A percentile compares a stretch with the other conserved stretches of the same genome.
phyloP scores from a whole-genome alignment of 2,113 vertebrate genomes.

The Myotis davidii region DNA sequence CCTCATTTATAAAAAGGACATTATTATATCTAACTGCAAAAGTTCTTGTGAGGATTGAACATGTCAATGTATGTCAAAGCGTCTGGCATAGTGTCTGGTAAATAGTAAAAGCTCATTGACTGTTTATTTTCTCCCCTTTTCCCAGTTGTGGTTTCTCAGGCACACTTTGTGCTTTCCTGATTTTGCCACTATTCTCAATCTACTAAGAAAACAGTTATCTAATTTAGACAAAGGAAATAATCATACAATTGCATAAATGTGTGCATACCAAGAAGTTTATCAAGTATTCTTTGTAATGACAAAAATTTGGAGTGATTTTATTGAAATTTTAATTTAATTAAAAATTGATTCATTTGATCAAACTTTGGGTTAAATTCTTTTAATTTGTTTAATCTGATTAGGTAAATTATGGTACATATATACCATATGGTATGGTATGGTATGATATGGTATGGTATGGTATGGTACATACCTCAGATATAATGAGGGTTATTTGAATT shows the following conservation, averaged over 20 bases:
- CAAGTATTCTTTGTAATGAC: background rate
- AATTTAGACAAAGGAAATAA: conserved; percentile 18
- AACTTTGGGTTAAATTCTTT: background rate
- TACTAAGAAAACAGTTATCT: background rate
- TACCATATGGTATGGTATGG: background rate
- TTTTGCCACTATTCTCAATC: background rate
- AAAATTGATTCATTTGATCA: background rate
- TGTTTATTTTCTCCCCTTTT: background rate
- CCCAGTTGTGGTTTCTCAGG: background rate
- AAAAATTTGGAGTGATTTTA: conserved; percentile 36
- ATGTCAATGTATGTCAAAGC: background rate
- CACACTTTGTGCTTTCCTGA: background rate
- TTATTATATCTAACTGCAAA: background rate
- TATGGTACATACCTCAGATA: background rate
- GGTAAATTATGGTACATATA: background rate
- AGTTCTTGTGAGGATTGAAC: background rate
- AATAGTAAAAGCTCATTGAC: background rate
- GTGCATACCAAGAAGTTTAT: background rate
- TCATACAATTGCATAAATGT: background rate
- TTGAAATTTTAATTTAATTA: conserved; percentile 25
- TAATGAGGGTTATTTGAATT: conserved; percentile 12
- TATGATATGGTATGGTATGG: background rate
- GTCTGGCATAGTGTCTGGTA: background rate
- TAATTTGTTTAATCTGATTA: conserved; percentile 1
- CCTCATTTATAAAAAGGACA: background rate